Base-by-base conservation (phyloP, 2,888 invertebrate species). In the Tetranychus piercei region DNA sequence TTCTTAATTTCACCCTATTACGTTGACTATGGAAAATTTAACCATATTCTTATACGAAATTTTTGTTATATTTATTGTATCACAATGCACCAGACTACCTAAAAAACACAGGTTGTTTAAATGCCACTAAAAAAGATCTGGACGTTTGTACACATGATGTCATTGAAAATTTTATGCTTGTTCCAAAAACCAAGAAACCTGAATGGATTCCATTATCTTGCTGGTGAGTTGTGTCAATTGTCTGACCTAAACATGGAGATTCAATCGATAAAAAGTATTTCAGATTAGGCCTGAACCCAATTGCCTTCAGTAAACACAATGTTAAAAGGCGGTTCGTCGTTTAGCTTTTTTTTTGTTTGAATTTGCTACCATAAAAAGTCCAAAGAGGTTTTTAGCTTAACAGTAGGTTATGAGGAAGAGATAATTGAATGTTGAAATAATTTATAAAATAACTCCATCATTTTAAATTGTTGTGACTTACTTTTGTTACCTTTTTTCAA, bases 141-240 rank as follows among this genome's bases (percentile, higher is more conserved):
- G 76, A 76, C 64, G 23, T 70, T 15, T 76, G 76, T 44, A 75
- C 75, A 75, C 66, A 73, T 34, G 71, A 74, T n/a, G 73, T 74
- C 9, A 74, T 76, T 64, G 55, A 44, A 20, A 74, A 76, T 66
- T 74, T 74, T 2, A 76, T 76, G 76, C 67, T 72, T 23, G 74
- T 76, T 73, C 69, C 72, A 18, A 74, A 75, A 69, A 66, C 74
- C n/a, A 73, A 64, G 44, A 76, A 74, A 44, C 74, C 72, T 20
- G 76, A 76, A 22, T 76, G 76, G 76, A 74, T 76, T 55, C 74
- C 74, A 71, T 64, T 76, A 8, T 67, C 74, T 55, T 76, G 76
- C 55, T 76, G 76, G 76, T 76, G 71, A 73, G 73, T 74, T 34
- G 11, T 8, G 20, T 44, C 34, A 74, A 74, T 74, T 74, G 8